Evolutionary conservation across 2,888 invertebrate genomes (phyloP).

Genomic region (Orthonevra nobilis): DNA sequence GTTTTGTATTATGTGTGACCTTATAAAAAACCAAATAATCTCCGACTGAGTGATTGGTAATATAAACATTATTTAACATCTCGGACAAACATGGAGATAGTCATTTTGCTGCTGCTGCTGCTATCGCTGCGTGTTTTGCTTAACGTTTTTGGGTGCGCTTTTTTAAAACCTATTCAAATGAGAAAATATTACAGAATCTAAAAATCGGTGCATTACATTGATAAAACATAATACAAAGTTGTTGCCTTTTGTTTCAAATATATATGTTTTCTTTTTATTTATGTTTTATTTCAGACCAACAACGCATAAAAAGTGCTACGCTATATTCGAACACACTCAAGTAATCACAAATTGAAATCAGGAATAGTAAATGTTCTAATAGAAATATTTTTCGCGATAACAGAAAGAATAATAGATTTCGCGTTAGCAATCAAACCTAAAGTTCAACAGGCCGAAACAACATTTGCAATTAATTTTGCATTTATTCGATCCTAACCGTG

Average conservation of each 20-base stretch:
- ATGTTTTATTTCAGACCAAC: conserved; percentile 64
- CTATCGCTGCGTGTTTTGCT: conserved; percentile 26
- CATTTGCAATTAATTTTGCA: conserved; percentile 26
- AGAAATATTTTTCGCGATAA: conserved; percentile 4
- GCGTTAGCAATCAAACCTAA: not conserved
- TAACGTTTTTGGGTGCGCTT: conserved; percentile 7
- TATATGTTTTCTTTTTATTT: conserved; percentile 68
- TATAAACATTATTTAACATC: conserved; percentile 52
- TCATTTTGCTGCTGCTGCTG: conserved; percentile 35
- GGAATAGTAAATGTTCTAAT: too few relatives aligned
- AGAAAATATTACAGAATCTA: conserved; percentile 8
- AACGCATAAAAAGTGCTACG: conserved; percentile 28
- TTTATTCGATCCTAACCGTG: conserved; percentile 27
- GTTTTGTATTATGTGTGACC: conserved; percentile 52
- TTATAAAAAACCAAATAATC: conserved; percentile 54
- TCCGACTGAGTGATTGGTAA: conserved; percentile 53
- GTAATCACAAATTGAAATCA: conserved; percentile 9
- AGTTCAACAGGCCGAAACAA: not conserved
- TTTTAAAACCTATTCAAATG: conserved; percentile 13
- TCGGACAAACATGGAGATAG: conserved; percentile 39
- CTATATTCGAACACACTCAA: conserved; percentile 15
- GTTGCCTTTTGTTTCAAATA: conserved; percentile 70
- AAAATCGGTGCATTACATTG: conserved; percentile 62
- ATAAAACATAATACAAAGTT: conserved; percentile 54
- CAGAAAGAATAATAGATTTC: not conserved